These are phyloP conservation scores for Stegophylla sp. DNA, from an alignment of 2,888 invertebrate genomes.

Conservation along the genomic window DNA sequence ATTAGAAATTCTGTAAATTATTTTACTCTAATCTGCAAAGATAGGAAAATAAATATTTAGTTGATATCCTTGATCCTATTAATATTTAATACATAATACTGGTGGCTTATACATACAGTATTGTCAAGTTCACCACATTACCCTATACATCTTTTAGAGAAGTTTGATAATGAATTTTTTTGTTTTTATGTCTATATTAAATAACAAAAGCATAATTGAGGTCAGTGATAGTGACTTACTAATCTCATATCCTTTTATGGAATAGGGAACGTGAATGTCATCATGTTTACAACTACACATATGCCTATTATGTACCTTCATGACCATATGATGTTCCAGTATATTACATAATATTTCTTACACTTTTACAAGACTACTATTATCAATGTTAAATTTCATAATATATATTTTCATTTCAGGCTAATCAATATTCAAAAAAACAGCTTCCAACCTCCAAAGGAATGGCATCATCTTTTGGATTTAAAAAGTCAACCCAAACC, in stretches of 20 bases:
- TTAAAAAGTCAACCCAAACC: conserved; percentile 72
- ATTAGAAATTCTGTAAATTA: no score
- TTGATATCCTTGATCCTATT: no score
- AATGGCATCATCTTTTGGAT: conserved; percentile 84
- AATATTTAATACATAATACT: not conserved
- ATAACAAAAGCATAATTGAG: conserved; percentile 29
- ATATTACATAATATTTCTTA: conserved; percentile 44
- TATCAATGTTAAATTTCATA: not conserved
- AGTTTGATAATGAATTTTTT: not conserved
- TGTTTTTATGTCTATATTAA: conserved; percentile 18
- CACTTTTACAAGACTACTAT: conserved; percentile 1
- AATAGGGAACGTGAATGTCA: conserved; percentile 40
- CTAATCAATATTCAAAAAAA: conserved; percentile 36
- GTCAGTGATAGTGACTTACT: conserved; percentile 51
- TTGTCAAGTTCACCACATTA: conserved; percentile 6
- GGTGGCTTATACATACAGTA: not conserved
- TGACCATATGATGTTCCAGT: conserved; percentile 46
- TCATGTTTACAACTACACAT: conserved; percentile 32
- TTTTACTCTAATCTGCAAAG: no score
- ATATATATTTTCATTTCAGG: conserved; percentile 14
- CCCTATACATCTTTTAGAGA: not conserved
- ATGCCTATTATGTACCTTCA: conserved; percentile 16
- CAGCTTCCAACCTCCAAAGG: conserved; percentile 70
- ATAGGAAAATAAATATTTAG: no score
- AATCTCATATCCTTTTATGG: conserved; percentile 53